Percentiles rank a stretch among this genome's conserved stretches.
Conservation (phyloP, 1,140 invertebrate species). For the Drosophila ambigua region DNA sequence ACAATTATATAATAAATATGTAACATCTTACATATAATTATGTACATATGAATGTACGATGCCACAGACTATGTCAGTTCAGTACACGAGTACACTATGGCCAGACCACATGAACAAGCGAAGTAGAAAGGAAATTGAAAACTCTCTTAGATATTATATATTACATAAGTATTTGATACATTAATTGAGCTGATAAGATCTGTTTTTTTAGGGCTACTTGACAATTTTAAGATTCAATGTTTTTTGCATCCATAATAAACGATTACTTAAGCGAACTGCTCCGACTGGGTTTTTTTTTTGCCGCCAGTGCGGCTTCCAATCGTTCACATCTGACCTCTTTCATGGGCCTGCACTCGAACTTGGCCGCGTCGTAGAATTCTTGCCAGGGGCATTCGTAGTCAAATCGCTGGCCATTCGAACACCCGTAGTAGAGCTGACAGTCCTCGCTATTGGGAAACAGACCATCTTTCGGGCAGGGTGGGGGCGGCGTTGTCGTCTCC, state of each 20-base stretch:
- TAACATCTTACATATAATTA: too few species aligned
- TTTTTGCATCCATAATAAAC: too few species aligned
- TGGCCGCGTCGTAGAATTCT: slow-evolving; percentile 39
- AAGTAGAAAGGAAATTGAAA: too few species aligned
- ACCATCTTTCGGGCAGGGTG: slow-evolving; percentile 45
- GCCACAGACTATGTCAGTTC: too few species aligned
- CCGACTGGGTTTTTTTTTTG: slow-evolving; percentile 16
- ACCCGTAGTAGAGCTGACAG: slow-evolving; percentile 55
- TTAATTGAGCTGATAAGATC: not conserved
- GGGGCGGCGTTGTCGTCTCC: slow-evolving; percentile 1
- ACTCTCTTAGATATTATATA: too few species aligned
- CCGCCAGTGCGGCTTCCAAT: slow-evolving; percentile 48
- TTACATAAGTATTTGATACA: too few species aligned
- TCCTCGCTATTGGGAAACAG: slow-evolving; percentile 29
- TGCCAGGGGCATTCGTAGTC: slow-evolving; percentile 46
- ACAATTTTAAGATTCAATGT: slow-evolving; percentile 42
- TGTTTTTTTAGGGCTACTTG: slow-evolving; percentile 13
- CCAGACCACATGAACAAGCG: too few species aligned
- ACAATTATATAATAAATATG: too few species aligned
- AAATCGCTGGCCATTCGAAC: slow-evolving; percentile 18
- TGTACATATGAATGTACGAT: too few species aligned
- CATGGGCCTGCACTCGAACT: slow-evolving; percentile 13
- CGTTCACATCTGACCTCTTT: slow-evolving; percentile 35
- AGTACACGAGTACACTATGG: too few species aligned
- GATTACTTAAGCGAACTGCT: slow-evolving; percentile 1